A percentile compares a stretch with the other conserved stretches of the same genome.
phyloP scores from a whole-genome alignment of 2,113 vertebrate species.

The Notarius quadriscutis region DNA sequence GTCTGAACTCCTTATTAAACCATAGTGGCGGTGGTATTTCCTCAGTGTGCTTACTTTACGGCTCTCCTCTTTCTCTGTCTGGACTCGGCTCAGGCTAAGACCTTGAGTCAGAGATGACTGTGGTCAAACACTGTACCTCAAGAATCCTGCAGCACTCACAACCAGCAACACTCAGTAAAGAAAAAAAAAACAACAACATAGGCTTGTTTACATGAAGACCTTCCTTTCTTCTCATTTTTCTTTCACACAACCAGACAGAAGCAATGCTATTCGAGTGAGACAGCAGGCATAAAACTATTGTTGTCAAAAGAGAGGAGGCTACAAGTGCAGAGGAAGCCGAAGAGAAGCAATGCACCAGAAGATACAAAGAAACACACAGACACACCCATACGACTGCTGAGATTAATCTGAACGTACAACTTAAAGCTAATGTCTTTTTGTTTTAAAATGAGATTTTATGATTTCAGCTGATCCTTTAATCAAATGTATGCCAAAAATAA shows the following conservation, averaged over 20 bases:
- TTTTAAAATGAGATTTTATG: not conserved
- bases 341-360: not conserved
- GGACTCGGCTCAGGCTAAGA: constrained; percentile 34
- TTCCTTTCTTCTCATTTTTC: constrained; percentile 26
- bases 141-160: constrained; percentile 50
- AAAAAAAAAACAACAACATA: constrained; percentile 48
- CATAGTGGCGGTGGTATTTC: constrained; percentile 57
- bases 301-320: not conserved
- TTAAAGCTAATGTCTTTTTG: not conserved
- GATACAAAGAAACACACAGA: not conserved
- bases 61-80: constrained; percentile 16
- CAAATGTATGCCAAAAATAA: not conserved
- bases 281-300: not conserved
- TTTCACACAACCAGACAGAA: constrained; percentile 34
- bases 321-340: constrained; percentile 11
- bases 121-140: constrained; percentile 55
- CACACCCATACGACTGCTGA: not conserved
- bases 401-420: not conserved
- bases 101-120: constrained; percentile 47
- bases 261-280: not conserved
- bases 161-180: constrained; percentile 34
- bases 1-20: constrained; percentile 54
- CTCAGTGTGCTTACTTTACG: constrained; percentile 36
- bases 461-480: not conserved
- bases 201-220: constrained; percentile 49